Evolutionary conservation across 2,797 vertebrate genomes (phyloP), one percentile per base, ranked within the genome.

Genomic region (Periparus ater): DNA sequence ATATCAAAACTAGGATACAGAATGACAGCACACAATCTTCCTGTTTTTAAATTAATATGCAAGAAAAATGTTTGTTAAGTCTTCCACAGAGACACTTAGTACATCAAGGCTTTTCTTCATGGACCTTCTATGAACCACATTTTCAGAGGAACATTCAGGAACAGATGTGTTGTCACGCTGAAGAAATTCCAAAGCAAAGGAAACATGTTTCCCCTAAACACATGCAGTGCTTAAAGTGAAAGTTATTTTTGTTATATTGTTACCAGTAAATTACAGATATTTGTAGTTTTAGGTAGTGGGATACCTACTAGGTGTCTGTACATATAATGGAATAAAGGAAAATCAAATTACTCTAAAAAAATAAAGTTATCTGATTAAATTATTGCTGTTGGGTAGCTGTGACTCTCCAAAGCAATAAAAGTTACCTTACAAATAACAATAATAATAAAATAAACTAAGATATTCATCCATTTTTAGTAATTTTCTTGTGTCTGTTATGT

Each of bases 181-280:
- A n/a, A 53, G 48, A 74, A 91, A 76, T 48, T 61, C 40, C 34
- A n/a, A 80, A 65, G 44, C 25, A 48, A 83, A 48, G 22, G 38
- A 4, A 9, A 8, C 5, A 1, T 25, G 38, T 20, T 9, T 4
- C 1, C 32, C 30, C 30, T 18, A 36, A 78, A 34, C 3, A 26
- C 4, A 6, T 29, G 5, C 3, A 81, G 10, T 26, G 22, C 44
- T 85, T 30, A n/a, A 23, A 48, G 13, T 26, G 7, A 48, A 53
- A 34, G 14, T 38, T 45, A 26, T 18, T 81, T 50, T 81, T 19
- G 6, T 45, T 53, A 21, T 38, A 36, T 13, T 63, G 8, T 30
- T 68, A 71, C 8, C 34, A 45, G 29, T 4, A 65, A 61, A 85
- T 45, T 34, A 38, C 8, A 87, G 21, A 13, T 67, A 30, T 6